A percentile compares a stretch with the other conserved stretches of the same genome.
phyloP scores from a whole-genome alignment of 2,113 vertebrate species.

The Silurus meridionalis region DNA sequence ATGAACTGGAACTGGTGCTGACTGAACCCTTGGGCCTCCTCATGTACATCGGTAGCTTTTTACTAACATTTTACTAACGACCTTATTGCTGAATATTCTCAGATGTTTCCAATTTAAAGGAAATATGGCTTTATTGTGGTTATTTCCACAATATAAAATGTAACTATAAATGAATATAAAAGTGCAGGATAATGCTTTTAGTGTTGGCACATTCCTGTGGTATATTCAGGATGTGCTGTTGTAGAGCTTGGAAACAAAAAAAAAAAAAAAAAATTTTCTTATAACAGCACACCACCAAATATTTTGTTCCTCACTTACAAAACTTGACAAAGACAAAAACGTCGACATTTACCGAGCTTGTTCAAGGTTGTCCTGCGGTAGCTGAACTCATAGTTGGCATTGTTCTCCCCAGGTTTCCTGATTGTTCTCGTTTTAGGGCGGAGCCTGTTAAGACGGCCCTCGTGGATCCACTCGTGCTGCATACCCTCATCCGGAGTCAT shows the following conservation, averaged over 20 bases:
- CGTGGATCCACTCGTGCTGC: conserved; percentile 86
- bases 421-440: conserved; percentile 64
- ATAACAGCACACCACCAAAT: not conserved
- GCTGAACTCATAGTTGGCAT: conserved; percentile 63
- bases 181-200: not conserved
- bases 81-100: too few species aligned
- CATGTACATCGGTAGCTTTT: too few species aligned
- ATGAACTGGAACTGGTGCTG: too few species aligned
- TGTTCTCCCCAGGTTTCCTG: conserved; percentile 68
- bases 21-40: too few species aligned
- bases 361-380: conserved; percentile 55
- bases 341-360: conserved; percentile 59
- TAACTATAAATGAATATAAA: conserved; percentile 8
- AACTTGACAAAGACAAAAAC: not conserved
- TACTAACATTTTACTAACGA: too few species aligned
- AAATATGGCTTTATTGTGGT: not conserved
- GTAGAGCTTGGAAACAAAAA: not conserved
- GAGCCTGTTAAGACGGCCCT: conserved; percentile 73
- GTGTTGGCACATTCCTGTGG: not conserved
- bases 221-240: not conserved
- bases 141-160: not conserved
- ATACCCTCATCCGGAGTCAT: conserved; percentile 89
- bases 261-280: not conserved
- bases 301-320: not conserved
- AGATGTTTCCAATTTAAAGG: not conserved